phyloP scores from a whole-genome alignment of 2,888 invertebrate genomes.

The Atethmia centrago region DNA sequence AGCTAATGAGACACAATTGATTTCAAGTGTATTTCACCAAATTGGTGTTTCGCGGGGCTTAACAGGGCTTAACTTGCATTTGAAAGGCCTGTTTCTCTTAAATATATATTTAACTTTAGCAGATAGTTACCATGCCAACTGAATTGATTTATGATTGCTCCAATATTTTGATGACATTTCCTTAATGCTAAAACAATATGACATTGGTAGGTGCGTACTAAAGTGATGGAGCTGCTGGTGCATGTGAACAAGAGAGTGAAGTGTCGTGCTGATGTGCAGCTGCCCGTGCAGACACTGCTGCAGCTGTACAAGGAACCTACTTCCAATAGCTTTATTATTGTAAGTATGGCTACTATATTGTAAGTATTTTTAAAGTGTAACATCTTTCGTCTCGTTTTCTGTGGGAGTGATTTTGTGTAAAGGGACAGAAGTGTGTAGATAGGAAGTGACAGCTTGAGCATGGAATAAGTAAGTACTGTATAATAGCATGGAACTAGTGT shows the following conservation, averaged over 20 bases:
- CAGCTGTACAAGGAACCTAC: slow-evolving; percentile 94
- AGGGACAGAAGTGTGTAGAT: too few relatives aligned
- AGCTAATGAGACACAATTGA: too few relatives aligned
- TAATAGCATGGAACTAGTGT: too few relatives aligned
- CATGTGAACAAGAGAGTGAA: slow-evolving; percentile 98
- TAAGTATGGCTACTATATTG: slow-evolving; percentile 82
- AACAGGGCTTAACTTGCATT: too few relatives aligned
- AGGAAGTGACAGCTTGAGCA: too few relatives aligned
- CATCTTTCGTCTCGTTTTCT: too few relatives aligned
- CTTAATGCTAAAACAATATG: not conserved
- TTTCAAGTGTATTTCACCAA: too few relatives aligned
- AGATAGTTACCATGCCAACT: slow-evolving; percentile 31
- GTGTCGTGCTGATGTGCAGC: slow-evolving; percentile 94
- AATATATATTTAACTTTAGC: not conserved
- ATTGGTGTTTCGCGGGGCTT: too few relatives aligned
- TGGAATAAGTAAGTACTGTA: too few relatives aligned
- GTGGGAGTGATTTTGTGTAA: too few relatives aligned
- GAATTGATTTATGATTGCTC: not conserved
- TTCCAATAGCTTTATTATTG: slow-evolving; percentile 94
- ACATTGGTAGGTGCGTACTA: slow-evolving; percentile 87
- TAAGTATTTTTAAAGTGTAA: not conserved
- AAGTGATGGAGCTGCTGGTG: slow-evolving; percentile 98
- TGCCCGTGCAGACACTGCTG: slow-evolving; percentile 96
- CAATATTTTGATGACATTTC: slow-evolving; percentile 7
- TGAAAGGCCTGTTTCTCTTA: not conserved